Evolutionary conservation across 2,797 vertebrate genomes (phyloP).

Genomic region (Helicolenus hilgendorfi): DNA sequence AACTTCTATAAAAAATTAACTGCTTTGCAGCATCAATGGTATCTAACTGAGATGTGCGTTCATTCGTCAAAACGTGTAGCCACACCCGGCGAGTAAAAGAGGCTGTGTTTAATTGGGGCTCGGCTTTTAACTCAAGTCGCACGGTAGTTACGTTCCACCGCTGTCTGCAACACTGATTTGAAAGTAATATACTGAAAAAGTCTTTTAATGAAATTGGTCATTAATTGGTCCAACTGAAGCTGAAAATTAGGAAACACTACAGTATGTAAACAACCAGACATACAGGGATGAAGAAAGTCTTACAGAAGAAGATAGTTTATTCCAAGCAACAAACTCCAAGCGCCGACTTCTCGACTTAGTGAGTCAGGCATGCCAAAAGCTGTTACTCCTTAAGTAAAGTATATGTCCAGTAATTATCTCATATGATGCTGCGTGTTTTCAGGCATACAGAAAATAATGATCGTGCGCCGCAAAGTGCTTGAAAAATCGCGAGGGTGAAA

Average conservation of each 20-base stretch:
- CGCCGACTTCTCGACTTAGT: slow-evolving; percentile 58
- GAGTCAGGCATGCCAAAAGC: slow-evolving; percentile 82
- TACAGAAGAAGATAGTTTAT: slow-evolving; percentile 53
- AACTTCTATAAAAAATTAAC: neutral
- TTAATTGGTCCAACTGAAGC: slow-evolving; percentile 64
- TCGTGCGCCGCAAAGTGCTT: slow-evolving; percentile 55
- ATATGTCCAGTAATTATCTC: slow-evolving; percentile 85
- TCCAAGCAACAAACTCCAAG: slow-evolving; percentile 64
- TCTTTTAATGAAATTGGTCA: neutral
- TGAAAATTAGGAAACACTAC: slow-evolving; percentile 25
- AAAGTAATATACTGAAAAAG: neutral
- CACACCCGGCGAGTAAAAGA: neutral
- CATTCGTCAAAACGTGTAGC: neutral
- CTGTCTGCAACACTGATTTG: neutral
- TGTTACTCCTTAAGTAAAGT: slow-evolving; percentile 78
- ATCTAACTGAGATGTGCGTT: neutral
- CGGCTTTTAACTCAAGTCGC: neutral
- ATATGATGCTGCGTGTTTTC: slow-evolving; percentile 69
- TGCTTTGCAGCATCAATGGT: neutral
- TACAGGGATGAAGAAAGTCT: slow-evolving; percentile 35
- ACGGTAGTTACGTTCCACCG: neutral
- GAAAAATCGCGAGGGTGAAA: slow-evolving; percentile 63
- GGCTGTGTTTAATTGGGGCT: neutral
- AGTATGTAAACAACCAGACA: neutral
- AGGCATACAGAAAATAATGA: slow-evolving; percentile 81